Conservation (phyloP, 2,888 invertebrate species). For the Chaitophorus viminalis region DNA sequence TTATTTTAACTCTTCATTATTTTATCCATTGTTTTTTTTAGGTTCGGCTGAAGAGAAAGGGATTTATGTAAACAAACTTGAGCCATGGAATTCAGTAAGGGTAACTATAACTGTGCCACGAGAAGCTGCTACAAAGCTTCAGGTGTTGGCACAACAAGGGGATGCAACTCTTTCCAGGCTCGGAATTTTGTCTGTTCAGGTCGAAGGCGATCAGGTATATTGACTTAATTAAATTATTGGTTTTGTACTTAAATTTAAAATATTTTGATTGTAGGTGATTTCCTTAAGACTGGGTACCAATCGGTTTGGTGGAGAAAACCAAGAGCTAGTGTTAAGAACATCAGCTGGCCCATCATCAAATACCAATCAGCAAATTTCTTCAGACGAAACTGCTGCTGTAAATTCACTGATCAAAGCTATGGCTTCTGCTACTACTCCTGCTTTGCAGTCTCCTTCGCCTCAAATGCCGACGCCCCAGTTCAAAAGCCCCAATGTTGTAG, state of each 20-base stretch:
- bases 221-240: not conserved
- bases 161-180: conserved; percentile 88
- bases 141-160: conserved; percentile 91
- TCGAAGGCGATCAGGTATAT: conserved; percentile 88
- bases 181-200: conserved; percentile 94
- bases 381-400: conserved; percentile 60
- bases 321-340: conserved; percentile 77
- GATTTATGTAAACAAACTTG: conserved; percentile 77
- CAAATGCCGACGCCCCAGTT: conserved; percentile 65
- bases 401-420: conserved; percentile 62
- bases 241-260: not conserved
- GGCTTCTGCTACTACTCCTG: conserved; percentile 60
- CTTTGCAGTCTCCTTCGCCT: conserved; percentile 63
- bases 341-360: conserved; percentile 67
- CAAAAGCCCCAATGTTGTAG: conserved; percentile 82
- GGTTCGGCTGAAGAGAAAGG: conserved; percentile 69
- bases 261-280: conserved; percentile 69
- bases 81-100: conserved; percentile 98
- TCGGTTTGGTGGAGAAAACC: conserved; percentile 75
- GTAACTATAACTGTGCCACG: conserved; percentile 97
- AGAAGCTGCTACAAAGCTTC: conserved; percentile 91
- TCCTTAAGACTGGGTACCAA: conserved; percentile 73
- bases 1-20: conserved; percentile 4
- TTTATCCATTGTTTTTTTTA: conserved; percentile 37
- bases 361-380: conserved; percentile 46